Percentiles rank a stretch among this genome's conserved stretches.
phyloP scores from a whole-genome alignment of 2,888 invertebrate genomes.

The Hartigia nigra region DNA sequence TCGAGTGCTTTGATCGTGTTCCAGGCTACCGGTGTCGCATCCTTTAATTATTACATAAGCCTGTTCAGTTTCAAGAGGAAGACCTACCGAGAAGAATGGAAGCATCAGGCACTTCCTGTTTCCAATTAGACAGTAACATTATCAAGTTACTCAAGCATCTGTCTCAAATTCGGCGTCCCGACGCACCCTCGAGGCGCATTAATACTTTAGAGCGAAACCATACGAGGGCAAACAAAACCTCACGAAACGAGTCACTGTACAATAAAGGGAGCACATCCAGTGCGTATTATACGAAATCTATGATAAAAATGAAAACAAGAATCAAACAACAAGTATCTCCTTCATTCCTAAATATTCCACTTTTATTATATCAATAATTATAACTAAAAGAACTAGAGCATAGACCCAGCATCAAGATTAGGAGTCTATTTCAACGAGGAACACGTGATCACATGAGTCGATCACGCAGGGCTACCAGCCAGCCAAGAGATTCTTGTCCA shows the following conservation, averaged over 20 bases:
- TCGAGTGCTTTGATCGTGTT: not conserved
- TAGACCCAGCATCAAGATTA: not conserved
- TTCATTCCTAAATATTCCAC: not conserved
- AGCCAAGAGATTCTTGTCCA: not conserved
- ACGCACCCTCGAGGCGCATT: not conserved
- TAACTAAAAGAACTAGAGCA: not conserved
- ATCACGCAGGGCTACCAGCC: not conserved
- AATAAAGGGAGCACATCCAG: not conserved
- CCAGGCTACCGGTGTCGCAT: not conserved
- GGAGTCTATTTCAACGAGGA: not conserved
- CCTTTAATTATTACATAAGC: not conserved
- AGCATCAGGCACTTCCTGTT: not conserved
- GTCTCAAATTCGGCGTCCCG: not conserved
- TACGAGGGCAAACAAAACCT: not conserved
- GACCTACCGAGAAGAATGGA: not conserved
- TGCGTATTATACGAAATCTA: not conserved
- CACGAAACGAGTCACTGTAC: not conserved
- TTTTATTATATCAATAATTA: not conserved
- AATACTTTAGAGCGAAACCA: not conserved
- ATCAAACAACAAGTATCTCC: not conserved
- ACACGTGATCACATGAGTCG: not conserved
- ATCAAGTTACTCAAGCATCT: not conserved
- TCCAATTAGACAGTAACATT: not conserved
- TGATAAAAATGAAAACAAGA: not conserved
- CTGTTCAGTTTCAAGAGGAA: not conserved